Percentiles rank a stretch among this genome's conserved stretches.
Conservation (phyloP, 2,888 invertebrate species). For the Drosophila pseudotalamancana region DNA sequence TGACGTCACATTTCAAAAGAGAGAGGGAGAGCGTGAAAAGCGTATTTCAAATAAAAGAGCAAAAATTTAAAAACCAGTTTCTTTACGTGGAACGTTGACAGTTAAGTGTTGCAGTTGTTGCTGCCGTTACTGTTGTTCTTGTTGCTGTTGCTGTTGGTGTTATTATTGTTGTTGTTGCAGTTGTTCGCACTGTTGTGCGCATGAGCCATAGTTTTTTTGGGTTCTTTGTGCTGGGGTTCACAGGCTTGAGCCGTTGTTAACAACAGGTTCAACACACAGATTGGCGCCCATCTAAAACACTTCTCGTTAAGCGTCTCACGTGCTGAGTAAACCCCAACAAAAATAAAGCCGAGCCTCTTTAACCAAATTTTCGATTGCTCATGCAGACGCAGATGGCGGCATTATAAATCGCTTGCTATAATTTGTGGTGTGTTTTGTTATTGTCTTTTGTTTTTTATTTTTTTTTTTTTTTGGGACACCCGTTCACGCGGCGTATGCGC, state of each 20-base stretch:
- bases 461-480: too few relatives aligned
- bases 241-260: slow-evolving; percentile 37
- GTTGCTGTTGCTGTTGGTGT: slow-evolving; percentile 3
- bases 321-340: slow-evolving; percentile 59
- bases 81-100: slow-evolving; percentile 31
- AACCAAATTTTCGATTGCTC: slow-evolving; percentile 39
- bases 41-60: slow-evolving; percentile 14
- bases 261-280: slow-evolving; percentile 48
- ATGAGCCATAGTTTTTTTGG: slow-evolving; percentile 39
- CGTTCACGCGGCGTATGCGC: slow-evolving; percentile 35
- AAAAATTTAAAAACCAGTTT: slow-evolving; percentile 53
- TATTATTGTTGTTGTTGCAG: slow-evolving; percentile 1
- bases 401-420: slow-evolving; percentile 18
- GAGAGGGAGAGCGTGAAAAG: neutral
- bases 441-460: slow-evolving; percentile 1
- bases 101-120: slow-evolving; percentile 6
- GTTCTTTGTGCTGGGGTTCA: slow-evolving; percentile 54
- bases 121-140: slow-evolving; percentile 10
- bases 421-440: slow-evolving; percentile 22
- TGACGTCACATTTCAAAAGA: slow-evolving; percentile 68
- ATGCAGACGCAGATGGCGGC: slow-evolving; percentile 29
- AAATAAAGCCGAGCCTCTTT: slow-evolving; percentile 51
- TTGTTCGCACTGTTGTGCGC: slow-evolving; percentile 11
- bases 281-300: slow-evolving; percentile 47
- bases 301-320: slow-evolving; percentile 60